Evolutionary conservation across 2,797 vertebrate genomes (phyloP).

Genomic region (Euthynnus affinis): DNA sequence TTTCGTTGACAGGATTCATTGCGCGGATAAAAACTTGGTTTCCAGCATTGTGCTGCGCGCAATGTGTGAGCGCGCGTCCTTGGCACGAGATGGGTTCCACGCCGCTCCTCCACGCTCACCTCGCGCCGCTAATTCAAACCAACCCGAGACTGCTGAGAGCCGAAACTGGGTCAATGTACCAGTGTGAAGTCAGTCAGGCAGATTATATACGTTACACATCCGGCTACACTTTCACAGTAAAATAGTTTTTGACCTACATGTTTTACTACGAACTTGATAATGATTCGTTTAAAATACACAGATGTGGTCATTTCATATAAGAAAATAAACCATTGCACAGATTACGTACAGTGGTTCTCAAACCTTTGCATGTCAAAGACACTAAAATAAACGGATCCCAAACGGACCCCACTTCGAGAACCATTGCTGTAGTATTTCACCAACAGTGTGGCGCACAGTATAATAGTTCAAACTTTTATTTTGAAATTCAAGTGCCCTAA

Average conservation of each 20-base stretch:
- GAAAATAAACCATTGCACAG: accelerated
- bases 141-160: conserved; percentile 6
- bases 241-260: background rate
- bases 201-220: background rate
- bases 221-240: conserved; percentile 43
- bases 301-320: too few species aligned
- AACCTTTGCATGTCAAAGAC: too few species aligned
- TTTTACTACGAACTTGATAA: background rate
- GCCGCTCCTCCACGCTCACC: conserved; percentile 15
- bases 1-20: conserved; percentile 84
- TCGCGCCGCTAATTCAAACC: conserved; percentile 68
- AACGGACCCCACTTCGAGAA: too few species aligned
- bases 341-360: too few species aligned
- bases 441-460: too few species aligned
- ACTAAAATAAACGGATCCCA: too few species aligned
- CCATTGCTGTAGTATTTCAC: background rate
- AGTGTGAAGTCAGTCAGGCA: background rate
- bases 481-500: conserved; percentile 7
- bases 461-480: conserved; percentile 34
- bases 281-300: background rate
- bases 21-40: conserved; percentile 70
- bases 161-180: conserved; percentile 74
- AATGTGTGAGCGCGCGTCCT: conserved; percentile 26
- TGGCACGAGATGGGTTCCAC: background rate
- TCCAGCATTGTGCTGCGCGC: conserved; percentile 69